Evolutionary conservation across 2,797 vertebrate species (phyloP), one percentile per base, ranked within the genome.

Genomic region (Rachycentron canadum): DNA sequence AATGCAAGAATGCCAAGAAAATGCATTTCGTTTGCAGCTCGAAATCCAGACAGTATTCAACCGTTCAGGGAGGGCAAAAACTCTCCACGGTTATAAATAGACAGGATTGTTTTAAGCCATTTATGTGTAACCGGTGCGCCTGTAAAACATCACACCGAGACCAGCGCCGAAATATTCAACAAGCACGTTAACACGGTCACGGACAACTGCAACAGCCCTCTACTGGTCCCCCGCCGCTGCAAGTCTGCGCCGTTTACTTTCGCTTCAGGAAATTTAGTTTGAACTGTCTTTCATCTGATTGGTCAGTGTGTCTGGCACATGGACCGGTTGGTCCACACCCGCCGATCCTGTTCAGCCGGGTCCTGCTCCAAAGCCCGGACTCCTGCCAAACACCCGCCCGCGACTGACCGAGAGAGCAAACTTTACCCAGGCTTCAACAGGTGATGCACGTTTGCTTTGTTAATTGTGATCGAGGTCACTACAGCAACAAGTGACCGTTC

Each of bases 11-110:
- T 1, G 3, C 13, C 19, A n/a, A 58, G 21, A 17, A 71, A 19
- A 66, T 30, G 1, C 90, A 92, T 91, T 23, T 79, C 21, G 43
- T 14, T 32, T 13, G 34, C 61, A 14, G 56, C 26, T 67, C 58
- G 26, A 32, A 66, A 36, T 50, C 4, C 30, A 26, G 13, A 9
- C 5, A 55, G 10, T 10, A 60, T 16, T 68, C 47, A 67, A 14
- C 23, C 28, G 68, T 36, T 8, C 5, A 38, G 19, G 36, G 53
- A 23, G 41, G 49, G 43, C 13, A 25, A 19, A 58, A 28, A n/a
- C 2, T 49, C 34, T 25, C 2, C 55, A 7, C n/a, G n/a, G 47
- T 43, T 63, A 65, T n/a, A 64, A 82, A 74, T 73, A 73, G 41
- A 5, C 4, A 1, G 9, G 66, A 38, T 56, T 49, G 28, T 30